These are phyloP conservation scores for Pasiphila rectangulata DNA, from an alignment of 2,888 invertebrate genomes.

Conservation along the genomic window DNA sequence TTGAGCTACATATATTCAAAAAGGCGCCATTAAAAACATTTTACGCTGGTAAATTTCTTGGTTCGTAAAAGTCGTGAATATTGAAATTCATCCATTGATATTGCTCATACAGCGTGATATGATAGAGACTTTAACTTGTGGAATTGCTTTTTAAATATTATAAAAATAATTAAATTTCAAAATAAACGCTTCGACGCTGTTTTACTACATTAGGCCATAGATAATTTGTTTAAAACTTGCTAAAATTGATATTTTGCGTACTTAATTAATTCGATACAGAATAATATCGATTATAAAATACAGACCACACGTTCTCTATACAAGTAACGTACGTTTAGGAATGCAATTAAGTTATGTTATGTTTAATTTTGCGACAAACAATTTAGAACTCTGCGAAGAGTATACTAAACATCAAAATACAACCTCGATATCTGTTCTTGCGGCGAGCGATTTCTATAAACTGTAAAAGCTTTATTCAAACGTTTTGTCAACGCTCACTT, in stretches of 20 bases:
- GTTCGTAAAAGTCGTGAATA: background rate
- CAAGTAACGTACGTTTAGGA: slow-evolving; percentile 3
- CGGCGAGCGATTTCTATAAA: slow-evolving; percentile 2
- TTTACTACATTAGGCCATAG: slow-evolving; percentile 15
- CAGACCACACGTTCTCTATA: slow-evolving; percentile 3
- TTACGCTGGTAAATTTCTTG: background rate
- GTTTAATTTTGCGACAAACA: background rate
- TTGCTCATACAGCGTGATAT: slow-evolving; percentile 28
- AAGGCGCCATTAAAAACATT: background rate
- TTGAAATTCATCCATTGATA: slow-evolving; percentile 26
- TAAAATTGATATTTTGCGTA: slow-evolving; percentile 7
- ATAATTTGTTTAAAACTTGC: slow-evolving; percentile 11
- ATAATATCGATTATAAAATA: no score
- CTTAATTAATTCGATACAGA: slow-evolving; percentile 9
- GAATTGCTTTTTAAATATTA: background rate
- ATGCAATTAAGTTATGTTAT: slow-evolving; percentile 9
- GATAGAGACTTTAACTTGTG: slow-evolving; percentile 7
- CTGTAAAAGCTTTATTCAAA: slow-evolving; percentile 5
- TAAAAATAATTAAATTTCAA: slow-evolving; percentile 3
- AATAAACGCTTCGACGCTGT: background rate
- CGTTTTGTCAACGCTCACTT: background rate
- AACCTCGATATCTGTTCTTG: slow-evolving; percentile 5
- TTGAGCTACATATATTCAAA: background rate
- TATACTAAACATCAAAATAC: slow-evolving; percentile 3
- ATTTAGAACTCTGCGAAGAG: slow-evolving; percentile 5